Base-by-base conservation (phyloP, 2,797 vertebrate genomes). In the Rhincodon typus region DNA sequence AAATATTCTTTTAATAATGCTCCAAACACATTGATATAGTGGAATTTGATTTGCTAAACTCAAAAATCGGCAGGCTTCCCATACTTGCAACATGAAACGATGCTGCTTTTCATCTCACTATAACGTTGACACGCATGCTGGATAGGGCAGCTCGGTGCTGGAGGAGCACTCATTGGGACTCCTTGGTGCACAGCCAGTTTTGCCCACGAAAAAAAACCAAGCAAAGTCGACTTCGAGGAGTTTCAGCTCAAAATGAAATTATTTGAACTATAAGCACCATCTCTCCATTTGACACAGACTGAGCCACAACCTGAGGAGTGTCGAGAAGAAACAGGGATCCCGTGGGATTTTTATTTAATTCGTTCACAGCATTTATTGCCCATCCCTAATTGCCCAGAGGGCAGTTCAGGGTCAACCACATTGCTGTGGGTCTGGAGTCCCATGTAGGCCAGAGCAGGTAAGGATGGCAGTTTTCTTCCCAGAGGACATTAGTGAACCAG, bases 1-100 rank as follows among this genome's bases (percentile, higher is more conserved):
- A 62, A 90, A 62, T 90, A 90, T 90, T 90, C 87, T 90, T 66
- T 66, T 62, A 90, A 66, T 66, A 90, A 66, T 19, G 57, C 30
- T 62, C 15, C 87, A 66, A 57, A 57, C 30, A 66, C 53, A 90
- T 66, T 34, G 62, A 90, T 66, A n/a, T 17, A 90, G 34, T 34
- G 30, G 87, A 90, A 62, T 62, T 27, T 62, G 30, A 66, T 90
- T 90, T 17, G 30, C 57, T 17, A 90, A 90, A 66, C 53, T 62
- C 87, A 90, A 90, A 90, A 50, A n/a, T 90, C 4, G 30, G n/a
- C 87, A 62, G 87, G 30, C 30, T 90, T 90, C 87, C 53, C 6
- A 30, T 34, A 19, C 53, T 62, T n/a, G 53, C 15, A 34, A n/a
- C 87, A 62, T 90, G 15, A 90, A 77, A 90, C 19, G 30, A 19